A percentile compares a stretch with the other conserved stretches of the same genome.
Evolutionary conservation across 1,140 invertebrate genomes (phyloP).

Genomic region (Cepaea nemoralis): DNA sequence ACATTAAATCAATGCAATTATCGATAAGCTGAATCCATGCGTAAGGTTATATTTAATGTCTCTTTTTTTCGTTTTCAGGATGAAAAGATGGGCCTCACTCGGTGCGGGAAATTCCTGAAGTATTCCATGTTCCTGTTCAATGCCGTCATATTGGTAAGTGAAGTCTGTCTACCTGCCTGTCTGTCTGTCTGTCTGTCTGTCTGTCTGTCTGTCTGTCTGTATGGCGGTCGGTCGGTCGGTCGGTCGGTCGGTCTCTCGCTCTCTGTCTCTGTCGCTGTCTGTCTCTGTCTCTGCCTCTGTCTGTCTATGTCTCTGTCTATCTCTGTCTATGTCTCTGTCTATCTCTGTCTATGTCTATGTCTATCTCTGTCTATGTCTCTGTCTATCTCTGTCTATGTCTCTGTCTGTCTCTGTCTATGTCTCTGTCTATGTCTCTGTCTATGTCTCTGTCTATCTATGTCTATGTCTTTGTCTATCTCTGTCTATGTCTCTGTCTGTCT

Average conservation of each 20-base stretch:
- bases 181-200: slow-evolving; percentile 16
- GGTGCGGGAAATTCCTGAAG: slow-evolving; percentile 62
- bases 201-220: neutral
- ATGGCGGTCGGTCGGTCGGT: neutral
- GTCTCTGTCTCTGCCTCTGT: neutral
- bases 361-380: slow-evolving; percentile 1
- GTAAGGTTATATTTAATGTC: no score
- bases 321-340: neutral
- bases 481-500: no score
- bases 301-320: slow-evolving; percentile 2
- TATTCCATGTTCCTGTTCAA: slow-evolving; percentile 66
- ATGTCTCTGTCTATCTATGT: no score
- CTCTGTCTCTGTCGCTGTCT: neutral
- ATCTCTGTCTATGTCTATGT: neutral
- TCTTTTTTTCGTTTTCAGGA: slow-evolving; percentile 32
- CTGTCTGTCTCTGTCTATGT: neutral
- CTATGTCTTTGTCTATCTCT: no score
- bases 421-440: neutral
- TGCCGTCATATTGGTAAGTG: slow-evolving; percentile 58
- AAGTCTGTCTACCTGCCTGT: slow-evolving; percentile 11
- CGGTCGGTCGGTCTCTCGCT: neutral
- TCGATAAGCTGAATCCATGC: no score
- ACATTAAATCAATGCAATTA: no score
- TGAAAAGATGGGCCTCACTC: slow-evolving; percentile 57
- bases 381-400: neutral